A percentile compares a stretch with the other conserved stretches of the same genome.
phyloP scores from a whole-genome alignment of 2,888 invertebrate genomes.

The Pristionchus arcanus region DNA sequence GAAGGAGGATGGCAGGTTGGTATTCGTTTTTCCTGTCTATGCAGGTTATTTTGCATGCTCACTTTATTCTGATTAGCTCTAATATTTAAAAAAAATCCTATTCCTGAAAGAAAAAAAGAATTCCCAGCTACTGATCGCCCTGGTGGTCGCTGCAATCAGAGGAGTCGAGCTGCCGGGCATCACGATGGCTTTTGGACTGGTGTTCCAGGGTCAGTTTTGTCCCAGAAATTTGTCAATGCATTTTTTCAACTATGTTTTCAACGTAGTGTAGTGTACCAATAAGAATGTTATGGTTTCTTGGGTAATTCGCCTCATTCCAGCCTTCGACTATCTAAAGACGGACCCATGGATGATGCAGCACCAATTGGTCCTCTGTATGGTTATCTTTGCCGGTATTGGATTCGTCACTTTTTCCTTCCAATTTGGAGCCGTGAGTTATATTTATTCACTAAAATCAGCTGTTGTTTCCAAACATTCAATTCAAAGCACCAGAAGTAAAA shows the following conservation, averaged over 20 bases:
- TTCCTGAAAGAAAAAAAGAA: too few species aligned
- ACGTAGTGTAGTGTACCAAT: not conserved
- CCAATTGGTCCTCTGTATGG: conserved; percentile 40
- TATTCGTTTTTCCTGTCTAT: not conserved
- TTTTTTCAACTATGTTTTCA: not conserved
- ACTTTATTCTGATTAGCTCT: too few species aligned
- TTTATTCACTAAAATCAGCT: not conserved
- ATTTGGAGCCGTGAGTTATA: conserved; percentile 13
- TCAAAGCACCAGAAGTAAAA: not conserved
- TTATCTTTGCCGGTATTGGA: conserved; percentile 44
- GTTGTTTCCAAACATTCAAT: not conserved
- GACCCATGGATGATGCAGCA: conserved; percentile 54
- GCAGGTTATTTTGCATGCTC: too few species aligned
- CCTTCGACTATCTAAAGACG: not conserved
- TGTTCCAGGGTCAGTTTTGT: conserved; percentile 43
- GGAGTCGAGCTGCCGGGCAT: conserved; percentile 56
- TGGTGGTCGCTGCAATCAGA: conserved; percentile 44
- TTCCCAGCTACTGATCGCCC: conserved; percentile 8
- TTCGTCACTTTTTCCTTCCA: conserved; percentile 50
- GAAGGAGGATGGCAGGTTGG: conserved; percentile 53
- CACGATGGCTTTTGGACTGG: conserved; percentile 48
- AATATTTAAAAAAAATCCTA: too few species aligned
- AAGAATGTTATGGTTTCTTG: not conserved
- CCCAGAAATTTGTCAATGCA: not conserved
- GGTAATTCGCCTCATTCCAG: not conserved